Conservation (phyloP, 1,140 invertebrate species). For the Lepidurus packardi region DNA sequence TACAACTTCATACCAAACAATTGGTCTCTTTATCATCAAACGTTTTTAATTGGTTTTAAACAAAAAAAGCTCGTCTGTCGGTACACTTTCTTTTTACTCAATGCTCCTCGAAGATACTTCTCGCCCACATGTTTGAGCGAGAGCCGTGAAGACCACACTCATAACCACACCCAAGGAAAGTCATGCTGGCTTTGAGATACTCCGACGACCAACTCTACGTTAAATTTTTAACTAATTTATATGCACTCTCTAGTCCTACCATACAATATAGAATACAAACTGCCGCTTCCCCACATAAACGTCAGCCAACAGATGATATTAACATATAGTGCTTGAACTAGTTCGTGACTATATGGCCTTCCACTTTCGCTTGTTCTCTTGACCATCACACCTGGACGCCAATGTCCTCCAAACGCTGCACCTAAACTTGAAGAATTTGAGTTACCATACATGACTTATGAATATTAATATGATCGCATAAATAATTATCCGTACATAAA, state of each 20-base stretch:
- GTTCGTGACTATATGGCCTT: not conserved
- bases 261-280: not conserved
- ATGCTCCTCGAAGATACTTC: not conserved
- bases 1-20: too few relatives aligned
- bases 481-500: too few relatives aligned
- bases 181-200: not conserved
- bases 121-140: not conserved
- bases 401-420: not conserved
- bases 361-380: not conserved
- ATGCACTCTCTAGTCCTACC: not conserved
- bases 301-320: not conserved
- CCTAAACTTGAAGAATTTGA: not conserved
- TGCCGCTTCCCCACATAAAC: not conserved
- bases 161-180: not conserved
- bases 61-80: too few relatives aligned
- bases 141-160: not conserved
- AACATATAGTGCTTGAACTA: not conserved
- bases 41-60: too few relatives aligned
- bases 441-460: not conserved
- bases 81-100: not conserved
- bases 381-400: not conserved
- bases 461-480: not conserved
- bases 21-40: too few relatives aligned
- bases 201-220: not conserved
- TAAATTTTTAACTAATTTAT: not conserved